These are phyloP conservation scores for Craniophora ligustri DNA, from an alignment of 2,888 invertebrate species.

Conservation along the genomic window DNA sequence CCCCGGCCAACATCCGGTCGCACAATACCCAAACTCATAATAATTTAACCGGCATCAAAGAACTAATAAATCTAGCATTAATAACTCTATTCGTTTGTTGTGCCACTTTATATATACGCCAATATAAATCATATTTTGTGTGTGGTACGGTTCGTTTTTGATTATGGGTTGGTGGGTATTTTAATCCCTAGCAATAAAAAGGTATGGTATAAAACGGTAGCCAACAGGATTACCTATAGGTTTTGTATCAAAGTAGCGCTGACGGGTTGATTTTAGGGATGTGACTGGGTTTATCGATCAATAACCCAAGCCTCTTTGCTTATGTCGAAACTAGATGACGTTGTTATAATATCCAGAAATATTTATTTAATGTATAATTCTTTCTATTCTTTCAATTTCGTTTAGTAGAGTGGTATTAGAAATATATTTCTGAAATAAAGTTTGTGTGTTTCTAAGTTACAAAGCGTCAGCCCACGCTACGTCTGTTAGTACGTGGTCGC, in stretches of 20 bases:
- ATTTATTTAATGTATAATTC: no score
- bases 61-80: constrained; percentile 80
- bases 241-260: constrained; percentile 76
- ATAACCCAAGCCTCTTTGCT: no score
- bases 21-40: constrained; percentile 64
- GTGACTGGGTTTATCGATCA: constrained; percentile 47
- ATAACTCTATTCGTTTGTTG: constrained; percentile 72
- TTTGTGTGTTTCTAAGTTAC: no score
- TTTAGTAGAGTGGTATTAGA: no score
- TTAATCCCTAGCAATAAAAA: constrained; percentile 76
- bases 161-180: constrained; percentile 32
- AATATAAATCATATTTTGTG: constrained; percentile 29
- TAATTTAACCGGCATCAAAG: constrained; percentile 70
- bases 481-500: no score
- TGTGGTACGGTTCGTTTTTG: constrained; percentile 30
- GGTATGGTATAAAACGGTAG: constrained; percentile 80
- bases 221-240: constrained; percentile 81
- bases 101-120: constrained; percentile 44
- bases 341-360: no score
- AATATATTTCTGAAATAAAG: no score
- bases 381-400: no score
- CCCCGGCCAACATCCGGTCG: constrained; percentile 61
- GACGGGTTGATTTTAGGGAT: constrained; percentile 66
- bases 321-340: no score
- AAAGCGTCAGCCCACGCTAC: no score